Percentiles rank a stretch among this genome's conserved stretches.
Conservation (phyloP, 2,888 invertebrate genomes). For the Drosophila paranaensis region DNA sequence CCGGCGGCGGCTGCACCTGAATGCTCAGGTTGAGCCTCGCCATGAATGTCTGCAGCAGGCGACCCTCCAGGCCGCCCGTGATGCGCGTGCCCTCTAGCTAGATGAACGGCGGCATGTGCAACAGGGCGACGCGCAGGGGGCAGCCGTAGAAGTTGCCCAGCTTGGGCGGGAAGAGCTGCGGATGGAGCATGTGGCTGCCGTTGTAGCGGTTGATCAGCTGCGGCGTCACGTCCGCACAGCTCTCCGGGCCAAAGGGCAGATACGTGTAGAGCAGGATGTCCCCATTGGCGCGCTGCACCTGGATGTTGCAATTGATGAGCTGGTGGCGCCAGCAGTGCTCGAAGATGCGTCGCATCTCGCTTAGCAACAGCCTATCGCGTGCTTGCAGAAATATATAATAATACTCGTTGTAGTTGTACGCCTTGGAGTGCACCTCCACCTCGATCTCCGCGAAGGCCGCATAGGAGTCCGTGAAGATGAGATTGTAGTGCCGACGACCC, state of each 20-base stretch:
- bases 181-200: constrained; percentile 45
- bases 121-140: constrained; percentile 51
- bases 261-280: constrained; percentile 77
- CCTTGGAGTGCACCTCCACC: constrained; percentile 57
- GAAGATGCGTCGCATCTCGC: constrained; percentile 72
- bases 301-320: constrained; percentile 77
- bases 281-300: constrained; percentile 69
- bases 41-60: constrained; percentile 56
- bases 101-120: constrained; percentile 61
- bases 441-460: constrained; percentile 72
- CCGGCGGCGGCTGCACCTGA: constrained; percentile 15
- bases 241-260: constrained; percentile 60
- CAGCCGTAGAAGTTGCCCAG: constrained; percentile 71
- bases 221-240: constrained; percentile 54
- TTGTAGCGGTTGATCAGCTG: constrained; percentile 63
- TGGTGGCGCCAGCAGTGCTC: constrained; percentile 76
- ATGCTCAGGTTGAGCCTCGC: constrained; percentile 63
- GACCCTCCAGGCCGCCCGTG: constrained; percentile 65
- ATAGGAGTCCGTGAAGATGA: constrained; percentile 75
- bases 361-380: constrained; percentile 46
- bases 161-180: constrained; percentile 66
- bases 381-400: constrained; percentile 79
- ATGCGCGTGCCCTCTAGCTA: constrained; percentile 24
- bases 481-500: constrained; percentile 61
- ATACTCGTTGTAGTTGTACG: constrained; percentile 72